Evolutionary conservation across 2,113 vertebrate genomes (phyloP), one percentile per base, ranked within the genome.

Genomic region (Trogon surrucura): DNA sequence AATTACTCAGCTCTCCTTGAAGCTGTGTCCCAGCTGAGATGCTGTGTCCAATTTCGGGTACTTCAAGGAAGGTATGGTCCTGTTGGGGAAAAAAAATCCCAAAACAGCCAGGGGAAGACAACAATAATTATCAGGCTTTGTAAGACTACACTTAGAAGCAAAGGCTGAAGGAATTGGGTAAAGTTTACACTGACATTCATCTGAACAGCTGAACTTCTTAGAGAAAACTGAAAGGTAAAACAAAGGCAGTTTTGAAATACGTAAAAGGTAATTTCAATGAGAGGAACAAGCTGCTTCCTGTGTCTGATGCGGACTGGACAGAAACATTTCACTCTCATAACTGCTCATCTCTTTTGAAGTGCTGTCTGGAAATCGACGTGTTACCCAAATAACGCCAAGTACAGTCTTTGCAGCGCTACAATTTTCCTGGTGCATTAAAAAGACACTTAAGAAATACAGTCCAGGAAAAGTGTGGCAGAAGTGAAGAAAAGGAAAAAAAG

Each of bases 361-460:
- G 23, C 44, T 81, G 20, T 50, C 29, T 91, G 66, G 67, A 91
- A 91, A 85, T 38, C 0, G 12, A 26, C 14, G 5, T 16, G 12
- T 83, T 93, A 83, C 27, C 32, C 74, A 85, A 89, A 58, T 65
- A 83, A 82, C 48, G 50, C 47, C 69, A 64, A 82, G 62, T 61
- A 64, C 20, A 66, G 36, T 87, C 56, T 87, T 85, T 64, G 47
- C 57, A 41, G n/a, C 3, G 4, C 67, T 90, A 23, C 36, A n/a
- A 20, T 90, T 93, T 91, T 60, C 38, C 44, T 14, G 14, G 26
- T 73, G 67, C n/a, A 70, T 84, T 75, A 85, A 91, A 96, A 91
- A 80, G 23, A 82, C 10, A 50, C 53, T 71, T 83, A 30, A 78
- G 71, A 81, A 95, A 93, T 56, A 73, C 51, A 84, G 7, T 66